These are phyloP conservation scores for Ciconia boyciana DNA, from an alignment of 2,113 vertebrate genomes.

Conservation along the genomic window DNA sequence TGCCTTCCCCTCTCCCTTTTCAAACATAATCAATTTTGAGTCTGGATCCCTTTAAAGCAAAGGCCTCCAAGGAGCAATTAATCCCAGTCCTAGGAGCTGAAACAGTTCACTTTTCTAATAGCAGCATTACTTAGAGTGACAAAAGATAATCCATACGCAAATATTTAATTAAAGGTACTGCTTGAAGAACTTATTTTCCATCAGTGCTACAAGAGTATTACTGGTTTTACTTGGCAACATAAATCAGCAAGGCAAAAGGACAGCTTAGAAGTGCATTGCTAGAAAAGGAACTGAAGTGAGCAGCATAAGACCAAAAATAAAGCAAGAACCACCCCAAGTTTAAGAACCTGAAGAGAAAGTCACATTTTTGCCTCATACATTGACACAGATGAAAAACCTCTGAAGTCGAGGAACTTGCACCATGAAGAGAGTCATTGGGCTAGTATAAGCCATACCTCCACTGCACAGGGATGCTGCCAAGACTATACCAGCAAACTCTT, in stretches of 20 bases:
- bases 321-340: neutral
- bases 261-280: neutral
- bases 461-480: neutral
- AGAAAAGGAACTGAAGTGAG: neutral
- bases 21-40: neutral
- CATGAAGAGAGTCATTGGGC: neutral
- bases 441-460: neutral
- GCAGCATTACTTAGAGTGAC: neutral
- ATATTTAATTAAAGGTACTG: slow-evolving; percentile 12
- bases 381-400: neutral
- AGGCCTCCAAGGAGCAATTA: neutral
- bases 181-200: neutral
- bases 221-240: neutral
- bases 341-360: neutral
- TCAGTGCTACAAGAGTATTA: neutral
- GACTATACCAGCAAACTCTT: neutral
- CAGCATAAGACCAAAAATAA: neutral
- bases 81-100: neutral
- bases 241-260: neutral
- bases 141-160: neutral
- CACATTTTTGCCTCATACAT: neutral
- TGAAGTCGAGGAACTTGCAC: neutral
- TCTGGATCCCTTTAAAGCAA: neutral
- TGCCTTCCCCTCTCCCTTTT: neutral
- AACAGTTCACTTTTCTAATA: slow-evolving; percentile 7